Evolutionary conservation across 2,113 vertebrate species (phyloP).

Genomic region (Macquaria ambigua): DNA sequence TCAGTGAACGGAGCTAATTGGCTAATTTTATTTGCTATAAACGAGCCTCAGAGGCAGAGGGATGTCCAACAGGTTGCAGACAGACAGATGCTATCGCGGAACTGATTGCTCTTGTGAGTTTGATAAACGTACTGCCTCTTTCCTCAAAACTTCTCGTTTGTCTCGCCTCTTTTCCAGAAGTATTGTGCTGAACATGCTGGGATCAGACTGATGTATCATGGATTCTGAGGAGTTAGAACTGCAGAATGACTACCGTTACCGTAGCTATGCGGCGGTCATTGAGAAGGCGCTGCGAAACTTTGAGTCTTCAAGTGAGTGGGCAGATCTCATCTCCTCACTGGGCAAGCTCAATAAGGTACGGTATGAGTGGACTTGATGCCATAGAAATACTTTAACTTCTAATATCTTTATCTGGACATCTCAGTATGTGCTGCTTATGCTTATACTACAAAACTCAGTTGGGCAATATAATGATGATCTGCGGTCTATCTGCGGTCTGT

Average conservation of each 20-base stretch:
- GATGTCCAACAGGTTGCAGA: slow-evolving; percentile 29
- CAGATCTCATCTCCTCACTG: slow-evolving; percentile 97
- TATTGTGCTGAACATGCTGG: slow-evolving; percentile 80
- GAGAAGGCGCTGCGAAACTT: slow-evolving; percentile 98
- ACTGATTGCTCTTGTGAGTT: not conserved
- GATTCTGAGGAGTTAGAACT: slow-evolving; percentile 95
- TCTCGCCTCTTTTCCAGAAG: slow-evolving; percentile 15
- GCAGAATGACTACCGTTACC: slow-evolving; percentile 94
- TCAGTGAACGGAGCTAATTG: slow-evolving; percentile 54
- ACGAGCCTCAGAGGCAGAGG: slow-evolving; percentile 39
- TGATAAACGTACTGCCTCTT: not conserved
- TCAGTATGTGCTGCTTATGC: not conserved
- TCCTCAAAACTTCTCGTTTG: not conserved
- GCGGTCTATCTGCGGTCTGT: not conserved
- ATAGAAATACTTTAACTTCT: not conserved
- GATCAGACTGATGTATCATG: slow-evolving; percentile 85
- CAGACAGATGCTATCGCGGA: not conserved
- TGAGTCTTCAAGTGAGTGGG: slow-evolving; percentile 98
- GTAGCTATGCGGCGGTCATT: slow-evolving; percentile 92
- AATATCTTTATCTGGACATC: not conserved
- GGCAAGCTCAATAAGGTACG: slow-evolving; percentile 98
- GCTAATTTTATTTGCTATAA: slow-evolving; percentile 62
- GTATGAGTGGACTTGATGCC: not conserved
- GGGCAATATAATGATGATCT: not conserved
- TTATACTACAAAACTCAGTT: not conserved